Percentiles rank a stretch among this genome's conserved stretches.
These are phyloP conservation scores for Sinotaia quadrata DNA, from an alignment of 2,888 invertebrate genomes.

Conservation along the genomic window DNA sequence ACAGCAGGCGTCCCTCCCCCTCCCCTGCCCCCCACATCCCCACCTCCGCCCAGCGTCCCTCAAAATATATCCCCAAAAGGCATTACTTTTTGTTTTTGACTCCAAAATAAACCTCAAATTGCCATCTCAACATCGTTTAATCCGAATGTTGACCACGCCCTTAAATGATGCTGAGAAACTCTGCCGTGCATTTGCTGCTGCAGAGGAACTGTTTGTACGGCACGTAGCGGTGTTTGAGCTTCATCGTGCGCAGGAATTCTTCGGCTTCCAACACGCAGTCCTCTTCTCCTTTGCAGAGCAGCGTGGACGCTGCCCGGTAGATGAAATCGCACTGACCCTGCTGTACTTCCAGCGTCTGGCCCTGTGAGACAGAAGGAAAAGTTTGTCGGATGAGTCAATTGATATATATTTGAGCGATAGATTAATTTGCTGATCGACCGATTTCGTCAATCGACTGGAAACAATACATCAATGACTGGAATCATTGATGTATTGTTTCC, in stretches of 20 bases:
- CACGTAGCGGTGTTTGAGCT: constrained; percentile 43
- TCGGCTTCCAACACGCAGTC: constrained; percentile 52
- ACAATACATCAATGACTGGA: too few relatives aligned
- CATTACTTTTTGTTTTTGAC: too few relatives aligned
- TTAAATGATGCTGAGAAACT: constrained; percentile 37
- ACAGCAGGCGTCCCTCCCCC: too few relatives aligned
- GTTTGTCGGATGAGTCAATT: too few relatives aligned
- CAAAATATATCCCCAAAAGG: neutral
- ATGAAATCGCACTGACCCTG: constrained; percentile 52
- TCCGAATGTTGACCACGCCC: neutral
- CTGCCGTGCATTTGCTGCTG: constrained; percentile 33
- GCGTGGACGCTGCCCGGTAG: constrained; percentile 50
- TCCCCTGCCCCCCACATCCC: too few relatives aligned
- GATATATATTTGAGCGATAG: too few relatives aligned
- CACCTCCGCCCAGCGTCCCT: neutral
- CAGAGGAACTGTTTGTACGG: constrained; percentile 33
- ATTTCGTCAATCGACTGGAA: too few relatives aligned
- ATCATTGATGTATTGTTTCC: too few relatives aligned
- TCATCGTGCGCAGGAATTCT: constrained; percentile 50
- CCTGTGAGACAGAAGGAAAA: constrained; percentile 39
- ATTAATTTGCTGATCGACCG: too few relatives aligned
- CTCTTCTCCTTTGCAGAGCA: constrained; percentile 47
- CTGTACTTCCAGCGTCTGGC: constrained; percentile 45
- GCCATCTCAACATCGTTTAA: too few relatives aligned
- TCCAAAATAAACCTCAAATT: too few relatives aligned